Evolutionary conservation across 2,113 vertebrate species (phyloP).

Genomic region (Calidris pugnax): DNA sequence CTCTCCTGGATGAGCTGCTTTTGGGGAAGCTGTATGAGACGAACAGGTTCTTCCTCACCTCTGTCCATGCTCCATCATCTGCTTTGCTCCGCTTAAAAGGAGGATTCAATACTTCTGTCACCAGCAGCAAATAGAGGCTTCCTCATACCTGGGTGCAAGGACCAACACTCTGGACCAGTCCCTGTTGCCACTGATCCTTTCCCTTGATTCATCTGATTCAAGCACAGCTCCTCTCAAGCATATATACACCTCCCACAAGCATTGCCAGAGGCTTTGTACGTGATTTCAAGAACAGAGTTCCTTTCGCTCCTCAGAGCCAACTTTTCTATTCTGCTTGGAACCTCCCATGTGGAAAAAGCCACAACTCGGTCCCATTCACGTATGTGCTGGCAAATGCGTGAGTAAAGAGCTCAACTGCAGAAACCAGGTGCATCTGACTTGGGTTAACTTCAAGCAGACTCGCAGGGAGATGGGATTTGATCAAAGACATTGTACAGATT

Average conservation of each 20-base stretch:
- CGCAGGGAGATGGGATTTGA: not conserved
- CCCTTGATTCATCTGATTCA: no score
- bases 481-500: accelerated
- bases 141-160: not conserved
- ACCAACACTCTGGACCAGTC: accelerated
- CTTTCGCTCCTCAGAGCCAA: not conserved
- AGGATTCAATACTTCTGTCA: not conserved
- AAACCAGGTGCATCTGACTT: not conserved
- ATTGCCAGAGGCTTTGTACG: not conserved
- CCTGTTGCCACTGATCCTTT: not conserved
- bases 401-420: not conserved
- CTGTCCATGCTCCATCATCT: not conserved
- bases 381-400: no score
- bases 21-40: not conserved
- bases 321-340: not conserved
- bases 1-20: not conserved
- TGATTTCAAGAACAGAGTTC: not conserved
- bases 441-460: not conserved
- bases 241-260: not conserved
- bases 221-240: not conserved
- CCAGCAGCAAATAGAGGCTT: not conserved
- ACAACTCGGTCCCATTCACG: accelerated
- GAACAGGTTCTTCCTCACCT: not conserved
- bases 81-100: not conserved
- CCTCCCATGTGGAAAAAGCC: not conserved